Percentiles rank a stretch among this genome's conserved stretches.
Evolutionary conservation across 2,113 vertebrate species (phyloP).

Genomic region (Monopterus albus): DNA sequence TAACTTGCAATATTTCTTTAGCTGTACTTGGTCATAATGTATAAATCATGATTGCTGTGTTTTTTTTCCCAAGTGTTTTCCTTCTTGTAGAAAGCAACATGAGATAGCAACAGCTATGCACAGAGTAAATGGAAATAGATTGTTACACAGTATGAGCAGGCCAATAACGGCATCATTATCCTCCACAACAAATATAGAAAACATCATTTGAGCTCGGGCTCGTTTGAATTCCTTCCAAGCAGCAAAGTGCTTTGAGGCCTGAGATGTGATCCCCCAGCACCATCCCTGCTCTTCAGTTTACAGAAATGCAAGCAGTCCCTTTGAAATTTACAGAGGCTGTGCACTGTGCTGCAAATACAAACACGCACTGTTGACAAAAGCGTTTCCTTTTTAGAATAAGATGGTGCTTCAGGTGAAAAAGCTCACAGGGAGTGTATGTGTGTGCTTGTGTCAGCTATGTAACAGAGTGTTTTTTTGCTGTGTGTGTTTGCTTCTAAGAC

Average conservation of each 20-base stretch:
- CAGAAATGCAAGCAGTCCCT: conserved; percentile 3
- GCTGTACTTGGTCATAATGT: not conserved
- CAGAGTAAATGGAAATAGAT: conserved; percentile 30
- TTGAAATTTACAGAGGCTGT: conserved; percentile 15
- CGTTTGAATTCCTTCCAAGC: conserved; percentile 62
- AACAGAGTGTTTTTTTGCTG: not conserved
- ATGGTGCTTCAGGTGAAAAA: conserved; percentile 43
- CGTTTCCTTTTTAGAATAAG: conserved; percentile 7
- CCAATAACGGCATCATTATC: conserved; percentile 60
- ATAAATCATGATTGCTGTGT: not conserved
- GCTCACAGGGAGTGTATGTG: conserved; percentile 4
- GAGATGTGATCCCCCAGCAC: conserved; percentile 26
- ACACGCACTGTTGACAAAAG: conserved; percentile 28
- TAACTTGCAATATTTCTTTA: not conserved
- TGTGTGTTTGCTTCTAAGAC: not conserved
- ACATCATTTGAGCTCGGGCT: conserved; percentile 32
- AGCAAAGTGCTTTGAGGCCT: conserved; percentile 51
- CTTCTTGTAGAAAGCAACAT: not conserved
- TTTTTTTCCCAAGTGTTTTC: not conserved
- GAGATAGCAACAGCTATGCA: conserved; percentile 3
- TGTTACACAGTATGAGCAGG: conserved; percentile 25
- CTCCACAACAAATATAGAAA: conserved; percentile 49
- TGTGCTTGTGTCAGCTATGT: conserved; percentile 6
- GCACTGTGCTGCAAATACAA: not conserved
- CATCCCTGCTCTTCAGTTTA: conserved; percentile 3